Evolutionary conservation across 2,888 invertebrate genomes (phyloP), one percentile per base, ranked within the genome.

Genomic region (Nebria salina): DNA sequence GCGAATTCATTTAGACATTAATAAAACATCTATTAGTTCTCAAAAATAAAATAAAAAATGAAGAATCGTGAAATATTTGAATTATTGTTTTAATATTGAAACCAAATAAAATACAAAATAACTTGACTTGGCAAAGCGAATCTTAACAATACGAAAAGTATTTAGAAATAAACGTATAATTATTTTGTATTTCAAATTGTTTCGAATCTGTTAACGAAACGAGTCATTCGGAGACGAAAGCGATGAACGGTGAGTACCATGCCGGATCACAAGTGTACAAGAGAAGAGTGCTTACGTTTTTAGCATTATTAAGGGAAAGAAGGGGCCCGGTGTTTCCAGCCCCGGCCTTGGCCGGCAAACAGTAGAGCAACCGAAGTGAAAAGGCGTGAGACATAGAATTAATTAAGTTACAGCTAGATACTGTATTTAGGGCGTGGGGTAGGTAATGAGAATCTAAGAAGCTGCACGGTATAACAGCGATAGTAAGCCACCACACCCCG

Each of bases 351-450:
- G 4, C 70, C 70, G 34, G 70, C 70, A 15, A 25, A 13, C 68
- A 68, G 13, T 13, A 8, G n/a, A 34, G 34, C 70, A 20, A 43
- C 15, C 43, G n/a, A 73, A n/a, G 73, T 34, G 73, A 73, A 73
- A 73, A 73, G 70, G 25, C 73, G n/a, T 85, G 85, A 84, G 82
- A 84, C 85, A 82, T 78, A 75, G 85, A 86, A 86, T 86, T 86
- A 86, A 86, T 86, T 86, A 86, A 86, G 85, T 86, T 85, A 86
- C 84, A 84, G 83, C 83, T 82, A 84, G 85, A 85, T 85, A 84
- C 42, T 25, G 20, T 68, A 26, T 68, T n/a, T 20, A 25, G n/a
- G 9, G 5, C 26, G 20, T n/a, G 68, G 68, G 20, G 68, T 20
- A 73, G 13, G 73, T 42, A 73, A 73, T 15, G 43, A 73, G 34